A percentile compares a stretch with the other conserved stretches of the same genome.
Evolutionary conservation across 2,113 vertebrate species (phyloP).

Genomic region (Loxodonta africana): DNA sequence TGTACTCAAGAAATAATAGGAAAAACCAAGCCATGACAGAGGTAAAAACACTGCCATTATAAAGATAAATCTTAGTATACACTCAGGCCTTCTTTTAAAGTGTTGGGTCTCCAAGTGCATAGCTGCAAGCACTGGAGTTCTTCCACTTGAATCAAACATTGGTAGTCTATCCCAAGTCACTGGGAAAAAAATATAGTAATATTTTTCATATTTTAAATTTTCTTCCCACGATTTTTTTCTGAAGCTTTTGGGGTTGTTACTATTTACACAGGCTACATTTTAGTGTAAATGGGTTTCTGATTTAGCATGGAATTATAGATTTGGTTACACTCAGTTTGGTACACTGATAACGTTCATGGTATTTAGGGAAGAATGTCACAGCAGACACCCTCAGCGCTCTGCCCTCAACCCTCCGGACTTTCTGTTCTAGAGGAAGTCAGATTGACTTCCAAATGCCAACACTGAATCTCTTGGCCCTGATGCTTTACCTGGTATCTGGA

Average conservation of each 20-base stretch:
- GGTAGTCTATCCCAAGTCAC: neutral
- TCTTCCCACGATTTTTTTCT: neutral
- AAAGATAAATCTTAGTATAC: slow-evolving; percentile 15
- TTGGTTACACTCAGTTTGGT: neutral
- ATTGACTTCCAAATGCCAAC: neutral
- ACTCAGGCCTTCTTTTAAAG: neutral
- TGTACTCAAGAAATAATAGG: slow-evolving; percentile 52
- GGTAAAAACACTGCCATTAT: neutral
- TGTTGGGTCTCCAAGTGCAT: neutral
- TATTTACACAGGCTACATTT: neutral
- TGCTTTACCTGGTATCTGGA: neutral
- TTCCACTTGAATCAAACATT: neutral
- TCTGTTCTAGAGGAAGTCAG: neutral
- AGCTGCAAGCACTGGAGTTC: neutral
- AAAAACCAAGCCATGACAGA: neutral
- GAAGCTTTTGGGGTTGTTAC: neutral
- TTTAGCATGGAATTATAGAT: neutral
- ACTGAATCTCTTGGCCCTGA: neutral
- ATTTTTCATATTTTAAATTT: slow-evolving; percentile 13
- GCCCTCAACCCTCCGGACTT: neutral
- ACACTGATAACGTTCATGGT: neutral
- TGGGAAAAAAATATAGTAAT: neutral
- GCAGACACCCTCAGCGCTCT: neutral
- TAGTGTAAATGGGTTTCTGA: neutral
- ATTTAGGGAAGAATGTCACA: neutral